Evolutionary conservation across 1,140 invertebrate species (phyloP).

Genomic region (Drosophila nasuta): DNA sequence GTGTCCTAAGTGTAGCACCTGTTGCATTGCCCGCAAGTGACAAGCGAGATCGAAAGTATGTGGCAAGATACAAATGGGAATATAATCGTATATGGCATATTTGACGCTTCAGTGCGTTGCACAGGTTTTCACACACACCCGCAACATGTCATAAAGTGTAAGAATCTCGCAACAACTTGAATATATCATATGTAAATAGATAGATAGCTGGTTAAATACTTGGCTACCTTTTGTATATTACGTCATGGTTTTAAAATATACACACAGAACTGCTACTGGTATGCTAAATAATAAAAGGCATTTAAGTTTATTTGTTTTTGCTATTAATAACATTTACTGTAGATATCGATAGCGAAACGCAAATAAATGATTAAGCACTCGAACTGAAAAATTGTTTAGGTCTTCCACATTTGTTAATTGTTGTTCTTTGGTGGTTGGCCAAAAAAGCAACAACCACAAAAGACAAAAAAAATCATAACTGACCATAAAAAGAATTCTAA

Average conservation of each 20-base stretch:
- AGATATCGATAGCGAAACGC: constrained; percentile 33
- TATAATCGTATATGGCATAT: constrained; percentile 26
- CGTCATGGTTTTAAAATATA: constrained; percentile 32
- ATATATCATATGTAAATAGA: constrained; percentile 31
- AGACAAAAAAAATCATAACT: constrained; percentile 25
- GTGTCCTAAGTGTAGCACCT: constrained; percentile 32
- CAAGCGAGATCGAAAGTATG: constrained; percentile 32
- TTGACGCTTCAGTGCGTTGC: constrained; percentile 40
- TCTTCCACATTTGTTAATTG: not conserved
- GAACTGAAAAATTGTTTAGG: constrained; percentile 16
- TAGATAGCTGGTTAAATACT: constrained; percentile 1
- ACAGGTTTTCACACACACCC: constrained; percentile 24
- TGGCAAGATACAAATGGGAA: constrained; percentile 13
- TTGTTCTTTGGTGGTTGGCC: not conserved
- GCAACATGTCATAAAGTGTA: constrained; percentile 26
- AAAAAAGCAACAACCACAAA: constrained; percentile 31
- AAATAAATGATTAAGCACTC: constrained; percentile 52
- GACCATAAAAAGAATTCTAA: constrained; percentile 47
- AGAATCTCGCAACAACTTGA: constrained; percentile 38
- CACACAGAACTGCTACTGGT: not conserved
- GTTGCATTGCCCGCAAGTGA: constrained; percentile 23
- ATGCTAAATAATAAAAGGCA: constrained; percentile 25
- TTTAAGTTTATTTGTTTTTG: constrained; percentile 49
- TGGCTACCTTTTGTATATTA: constrained; percentile 14
- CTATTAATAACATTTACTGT: constrained; percentile 39